These are phyloP conservation scores for Barypeithes pellucidus DNA, from an alignment of 2,888 invertebrate genomes.

Conservation along the genomic window DNA sequence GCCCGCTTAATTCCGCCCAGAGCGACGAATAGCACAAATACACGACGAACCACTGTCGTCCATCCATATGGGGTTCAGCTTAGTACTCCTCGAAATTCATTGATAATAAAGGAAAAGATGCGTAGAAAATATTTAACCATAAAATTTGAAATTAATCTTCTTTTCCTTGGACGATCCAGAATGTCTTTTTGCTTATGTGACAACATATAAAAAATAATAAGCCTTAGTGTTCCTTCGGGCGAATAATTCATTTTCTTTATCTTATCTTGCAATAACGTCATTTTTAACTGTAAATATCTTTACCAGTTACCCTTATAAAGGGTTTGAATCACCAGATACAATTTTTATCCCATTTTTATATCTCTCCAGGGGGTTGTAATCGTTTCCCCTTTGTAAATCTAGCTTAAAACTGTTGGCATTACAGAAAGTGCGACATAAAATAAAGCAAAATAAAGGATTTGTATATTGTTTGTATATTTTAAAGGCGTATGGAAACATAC, in stretches of 20 bases:
- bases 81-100: too few relatives aligned
- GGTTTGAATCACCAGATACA: slow-evolving; percentile 32
- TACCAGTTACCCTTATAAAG: slow-evolving; percentile 27
- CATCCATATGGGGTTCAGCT: too few relatives aligned
- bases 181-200: not conserved
- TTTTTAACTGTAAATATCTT: not conserved
- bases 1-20: too few relatives aligned
- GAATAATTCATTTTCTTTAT: not conserved
- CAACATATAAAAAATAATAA: slow-evolving; percentile 1
- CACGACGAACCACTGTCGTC: too few relatives aligned
- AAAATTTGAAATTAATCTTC: too few relatives aligned
- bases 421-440: slow-evolving; percentile 43
- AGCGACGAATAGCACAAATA: too few relatives aligned
- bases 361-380: slow-evolving; percentile 42
- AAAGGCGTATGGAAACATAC: slow-evolving; percentile 39
- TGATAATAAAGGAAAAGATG: too few relatives aligned
- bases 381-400: slow-evolving; percentile 51
- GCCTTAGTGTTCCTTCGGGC: not conserved
- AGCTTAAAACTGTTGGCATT: slow-evolving; percentile 50
- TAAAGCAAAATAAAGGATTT: slow-evolving; percentile 41
- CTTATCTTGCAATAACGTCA: not conserved
- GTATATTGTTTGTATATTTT: slow-evolving; percentile 48
- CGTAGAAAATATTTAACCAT: too few relatives aligned
- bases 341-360: slow-evolving; percentile 43
- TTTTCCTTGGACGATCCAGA: too few relatives aligned